Base-by-base conservation (phyloP, 64 coral and sea anemone species). In the Exaiptasia diaphana region DNA sequence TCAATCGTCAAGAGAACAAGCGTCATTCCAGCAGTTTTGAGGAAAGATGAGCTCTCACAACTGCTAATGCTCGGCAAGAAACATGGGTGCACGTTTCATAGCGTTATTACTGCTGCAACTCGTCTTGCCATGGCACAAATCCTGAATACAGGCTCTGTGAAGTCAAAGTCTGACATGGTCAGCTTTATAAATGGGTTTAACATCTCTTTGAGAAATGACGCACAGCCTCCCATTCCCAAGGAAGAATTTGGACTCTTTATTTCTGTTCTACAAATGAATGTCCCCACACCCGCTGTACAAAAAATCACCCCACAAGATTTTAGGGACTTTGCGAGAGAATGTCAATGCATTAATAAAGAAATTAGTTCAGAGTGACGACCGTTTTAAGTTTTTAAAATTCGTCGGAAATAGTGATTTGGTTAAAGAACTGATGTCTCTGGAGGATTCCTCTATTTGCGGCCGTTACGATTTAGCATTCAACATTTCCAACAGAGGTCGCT, bases 271-370 rank as follows among this genome's bases (percentile, higher is more conserved):
- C n/a, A 29, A 13, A 78, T 38, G 68, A 55, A 82, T 44, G 21
- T 80, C 20, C 70, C 53, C 41, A 78, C 87, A 15, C 91, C 79
- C 12, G 34, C 50, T 18, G 12, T 60, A 1, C 6, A 52, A 10
- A 26, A 36, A 0, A 41, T 62, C 21, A 73, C 69, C 12, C 20
- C 5, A 56, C 32, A 71, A 67, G 80, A 37, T 13, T 94, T 94
- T 35, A 89, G 91, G 91, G 46, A 94, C 30, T 79, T 88, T 89
- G 91, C 82, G 23, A 36, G 74, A 20, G 64, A 38, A 46, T 89
- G 79, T 41, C n/a, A n/a, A n/a, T n/a, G n/a, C n/a, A n/a, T n/a
- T n/a, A n/a, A n/a, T n/a, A n/a, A 89, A 23, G 0, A 25, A 23
- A 25, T 23, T 57, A 39, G 53, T 86, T 18, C 59, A 67, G 12